phyloP scores from a whole-genome alignment of 2,888 invertebrate species.

The Xestoiulus laeticollis region DNA sequence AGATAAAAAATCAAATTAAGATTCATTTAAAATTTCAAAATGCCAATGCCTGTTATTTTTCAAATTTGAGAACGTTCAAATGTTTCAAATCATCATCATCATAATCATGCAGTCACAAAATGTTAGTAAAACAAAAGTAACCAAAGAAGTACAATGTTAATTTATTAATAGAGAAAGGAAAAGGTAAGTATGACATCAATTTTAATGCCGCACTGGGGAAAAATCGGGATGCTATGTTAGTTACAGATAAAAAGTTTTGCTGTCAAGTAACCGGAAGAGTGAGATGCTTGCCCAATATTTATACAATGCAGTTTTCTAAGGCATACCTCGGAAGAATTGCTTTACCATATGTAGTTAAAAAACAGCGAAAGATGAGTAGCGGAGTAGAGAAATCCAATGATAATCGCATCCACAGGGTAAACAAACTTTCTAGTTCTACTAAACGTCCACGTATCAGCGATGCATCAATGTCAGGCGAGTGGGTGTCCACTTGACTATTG shows the following conservation, averaged over 20 bases:
- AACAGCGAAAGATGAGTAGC: not conserved
- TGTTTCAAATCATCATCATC: not conserved
- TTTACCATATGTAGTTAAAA: not conserved
- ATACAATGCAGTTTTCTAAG: not conserved
- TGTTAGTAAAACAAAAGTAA: not conserved
- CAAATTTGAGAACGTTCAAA: not conserved
- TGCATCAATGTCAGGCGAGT: not conserved
- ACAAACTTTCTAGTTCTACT: not conserved
- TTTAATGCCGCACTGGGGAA: not conserved
- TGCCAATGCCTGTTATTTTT: conserved; percentile 35
- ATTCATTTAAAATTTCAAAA: conserved; percentile 4
- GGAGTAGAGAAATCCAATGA: conserved; percentile 33
- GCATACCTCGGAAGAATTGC: not conserved
- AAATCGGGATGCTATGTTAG: not conserved
- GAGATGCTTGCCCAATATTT: conserved; percentile 35
- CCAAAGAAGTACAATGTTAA: not conserved
- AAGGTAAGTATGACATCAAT: not conserved
- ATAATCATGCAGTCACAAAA: not conserved
- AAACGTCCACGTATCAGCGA: not conserved
- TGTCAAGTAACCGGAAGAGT: conserved; percentile 39
- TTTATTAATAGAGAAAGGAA: conserved; percentile 17
- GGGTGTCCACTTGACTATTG: not conserved
- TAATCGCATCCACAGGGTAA: conserved; percentile 1
- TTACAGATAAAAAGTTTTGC: not conserved
- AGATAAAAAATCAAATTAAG: not conserved